These are phyloP conservation scores for Cenopis cana DNA, from an alignment of 2,888 invertebrate species.

Conservation along the genomic window DNA sequence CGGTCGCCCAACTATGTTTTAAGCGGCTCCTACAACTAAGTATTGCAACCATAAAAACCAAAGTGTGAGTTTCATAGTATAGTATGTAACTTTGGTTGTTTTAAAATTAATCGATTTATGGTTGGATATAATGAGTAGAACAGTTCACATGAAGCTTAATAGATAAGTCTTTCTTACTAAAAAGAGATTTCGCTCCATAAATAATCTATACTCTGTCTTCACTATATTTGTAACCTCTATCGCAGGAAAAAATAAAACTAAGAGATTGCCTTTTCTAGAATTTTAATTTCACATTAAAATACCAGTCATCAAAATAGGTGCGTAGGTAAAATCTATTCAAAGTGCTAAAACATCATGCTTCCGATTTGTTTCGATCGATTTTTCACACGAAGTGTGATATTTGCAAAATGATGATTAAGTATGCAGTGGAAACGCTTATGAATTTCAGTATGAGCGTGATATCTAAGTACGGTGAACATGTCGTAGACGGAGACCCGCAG, in stretches of 20 bases:
- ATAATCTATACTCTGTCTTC: too few species aligned
- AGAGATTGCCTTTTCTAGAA: neutral
- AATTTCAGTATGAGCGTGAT: slow-evolving; percentile 40
- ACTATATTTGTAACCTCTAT: neutral
- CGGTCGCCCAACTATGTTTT: too few species aligned
- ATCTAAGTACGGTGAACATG: slow-evolving; percentile 43
- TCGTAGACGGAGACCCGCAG: slow-evolving; percentile 46
- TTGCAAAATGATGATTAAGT: slow-evolving; percentile 43
- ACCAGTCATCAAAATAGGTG: neutral
- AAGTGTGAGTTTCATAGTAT: too few species aligned
- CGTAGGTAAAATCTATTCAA: neutral
- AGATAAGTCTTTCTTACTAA: too few species aligned
- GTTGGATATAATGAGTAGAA: too few species aligned
- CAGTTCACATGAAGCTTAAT: too few species aligned
- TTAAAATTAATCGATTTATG: too few species aligned
- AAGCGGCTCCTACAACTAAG: too few species aligned
- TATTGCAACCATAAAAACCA: too few species aligned
- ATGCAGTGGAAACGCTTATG: slow-evolving; percentile 38
- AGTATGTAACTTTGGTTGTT: too few species aligned
- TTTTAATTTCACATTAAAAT: neutral
- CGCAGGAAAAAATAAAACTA: neutral
- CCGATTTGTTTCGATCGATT: neutral
- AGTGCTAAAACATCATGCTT: neutral
- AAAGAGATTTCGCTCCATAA: too few species aligned
- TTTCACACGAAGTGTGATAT: slow-evolving; percentile 39